Conservation (phyloP, 2,888 invertebrate species). For the Drosophila mimica region DNA sequence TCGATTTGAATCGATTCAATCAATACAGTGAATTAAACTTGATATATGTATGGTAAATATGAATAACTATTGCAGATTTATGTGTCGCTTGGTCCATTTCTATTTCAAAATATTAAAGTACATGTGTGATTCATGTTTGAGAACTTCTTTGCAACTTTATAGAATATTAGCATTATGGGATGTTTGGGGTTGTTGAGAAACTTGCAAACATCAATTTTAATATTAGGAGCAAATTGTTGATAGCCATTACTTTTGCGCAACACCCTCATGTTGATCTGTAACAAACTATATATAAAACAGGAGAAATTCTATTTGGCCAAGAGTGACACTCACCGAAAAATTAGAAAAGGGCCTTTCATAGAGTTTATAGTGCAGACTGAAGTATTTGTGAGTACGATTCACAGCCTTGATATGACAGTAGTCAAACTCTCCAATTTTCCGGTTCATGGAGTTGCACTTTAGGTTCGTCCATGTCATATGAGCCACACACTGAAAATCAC, state of each 20-base stretch:
- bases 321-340: background rate
- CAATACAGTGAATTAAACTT: no score
- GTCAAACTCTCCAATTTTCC: background rate
- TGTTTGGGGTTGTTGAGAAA: background rate
- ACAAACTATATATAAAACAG: background rate
- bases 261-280: fast-evolving
- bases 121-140: background rate
- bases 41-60: no score
- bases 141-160: background rate
- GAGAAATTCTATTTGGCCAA: background rate
- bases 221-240: background rate
- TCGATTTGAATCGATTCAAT: no score
- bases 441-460: background rate
- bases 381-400: background rate
- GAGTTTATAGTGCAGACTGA: background rate
- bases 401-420: background rate
- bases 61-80: no score
- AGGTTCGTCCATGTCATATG: background rate
- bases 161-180: fast-evolving
- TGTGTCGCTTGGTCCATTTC: background rate
- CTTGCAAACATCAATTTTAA: background rate
- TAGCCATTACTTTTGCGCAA: background rate
- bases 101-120: fast-evolving
- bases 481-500: background rate
- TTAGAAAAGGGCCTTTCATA: background rate